Evolutionary conservation across 1,140 invertebrate species (phyloP), one percentile per base, ranked within the genome.

Genomic region (Drosophila lini): DNA sequence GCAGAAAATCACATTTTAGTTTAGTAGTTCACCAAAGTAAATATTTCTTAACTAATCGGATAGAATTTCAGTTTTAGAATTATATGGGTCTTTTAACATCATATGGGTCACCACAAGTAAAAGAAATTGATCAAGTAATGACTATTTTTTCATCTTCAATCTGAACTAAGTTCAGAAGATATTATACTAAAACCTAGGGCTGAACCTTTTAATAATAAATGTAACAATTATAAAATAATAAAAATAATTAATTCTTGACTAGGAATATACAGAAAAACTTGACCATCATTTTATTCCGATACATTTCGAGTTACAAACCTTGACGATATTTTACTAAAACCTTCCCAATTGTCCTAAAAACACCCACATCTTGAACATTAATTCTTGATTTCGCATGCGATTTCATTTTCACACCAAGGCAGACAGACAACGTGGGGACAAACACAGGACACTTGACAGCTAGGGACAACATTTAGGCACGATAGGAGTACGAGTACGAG

Each of bases 391-490:
- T 56, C 13, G 68, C 68, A 71, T 71, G 68, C 68, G 64, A 41
- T 47, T 69, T 45, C 13, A 50, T 11, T 48, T 36, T 53, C 10
- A 60, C 32, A 45, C 38, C 36, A 16, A 42, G 31, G 40, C 52
- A 64, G 48, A 67, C 34, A 68, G 31, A 56, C 16, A 47, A 31
- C 50, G 59, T 42, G 52, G 56, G 47, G 44, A 67, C 31, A 55
- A 19, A 48, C 57, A 81, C 68, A 81, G 31, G 47, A 78, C 74
- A 78, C 34, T 55, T 22, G 52, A 55, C 52, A 55, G 52, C 52
- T 10, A 71, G 45, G 59, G 69, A 89, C 83, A 89, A 84, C 74
- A 88, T 34, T 69, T 57, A 82, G 63, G 47, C 71, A 79, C 77
- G 53, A 84, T 76, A 71, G 61, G 53, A 63, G 58, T 61, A 68